These are phyloP conservation scores for Neogale vison DNA, from an alignment of 2,113 vertebrate genomes.

Conservation along the genomic window DNA sequence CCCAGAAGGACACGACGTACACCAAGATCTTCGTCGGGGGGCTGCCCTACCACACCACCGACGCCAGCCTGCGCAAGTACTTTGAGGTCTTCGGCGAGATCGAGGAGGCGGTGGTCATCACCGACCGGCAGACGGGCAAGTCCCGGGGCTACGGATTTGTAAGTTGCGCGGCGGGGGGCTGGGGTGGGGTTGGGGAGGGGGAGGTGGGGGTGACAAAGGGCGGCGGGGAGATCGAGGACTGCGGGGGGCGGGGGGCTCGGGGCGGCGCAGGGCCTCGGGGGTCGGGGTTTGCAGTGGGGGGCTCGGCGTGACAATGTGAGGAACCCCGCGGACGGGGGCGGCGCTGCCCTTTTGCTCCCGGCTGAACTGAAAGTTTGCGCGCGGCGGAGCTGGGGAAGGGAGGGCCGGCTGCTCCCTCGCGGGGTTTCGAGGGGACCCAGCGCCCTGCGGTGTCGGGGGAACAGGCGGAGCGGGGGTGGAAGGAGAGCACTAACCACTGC, in stretches of 20 bases:
- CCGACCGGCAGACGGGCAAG: constrained; percentile 97
- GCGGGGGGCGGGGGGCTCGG: neutral
- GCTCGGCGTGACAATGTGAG: neutral
- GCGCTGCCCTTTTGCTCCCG: neutral
- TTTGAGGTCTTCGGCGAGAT: constrained; percentile 99
- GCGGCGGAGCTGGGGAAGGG: neutral
- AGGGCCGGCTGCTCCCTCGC: neutral
- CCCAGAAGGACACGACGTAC: constrained; percentile 98
- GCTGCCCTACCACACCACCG: constrained; percentile 97
- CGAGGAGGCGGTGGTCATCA: constrained; percentile 98
- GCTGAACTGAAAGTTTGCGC: constrained; percentile 66
- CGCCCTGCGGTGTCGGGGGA: neutral
- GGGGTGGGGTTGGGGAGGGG: rapidly evolving
- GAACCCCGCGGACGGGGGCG: neutral
- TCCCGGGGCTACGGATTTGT: constrained; percentile 98
- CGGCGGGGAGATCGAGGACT: neutral
- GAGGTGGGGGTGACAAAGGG: neutral
- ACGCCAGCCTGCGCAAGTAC: constrained; percentile 98
- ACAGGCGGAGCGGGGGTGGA: neutral
- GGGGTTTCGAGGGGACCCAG: neutral
- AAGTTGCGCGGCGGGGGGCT: constrained; percentile 84
- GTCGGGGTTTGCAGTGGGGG: neutral
- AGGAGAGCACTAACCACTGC: neutral
- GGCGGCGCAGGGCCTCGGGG: neutral
- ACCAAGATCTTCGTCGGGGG: constrained; percentile 99